phyloP scores from a whole-genome alignment of 2,797 vertebrate species.

The Limosa lapponica region DNA sequence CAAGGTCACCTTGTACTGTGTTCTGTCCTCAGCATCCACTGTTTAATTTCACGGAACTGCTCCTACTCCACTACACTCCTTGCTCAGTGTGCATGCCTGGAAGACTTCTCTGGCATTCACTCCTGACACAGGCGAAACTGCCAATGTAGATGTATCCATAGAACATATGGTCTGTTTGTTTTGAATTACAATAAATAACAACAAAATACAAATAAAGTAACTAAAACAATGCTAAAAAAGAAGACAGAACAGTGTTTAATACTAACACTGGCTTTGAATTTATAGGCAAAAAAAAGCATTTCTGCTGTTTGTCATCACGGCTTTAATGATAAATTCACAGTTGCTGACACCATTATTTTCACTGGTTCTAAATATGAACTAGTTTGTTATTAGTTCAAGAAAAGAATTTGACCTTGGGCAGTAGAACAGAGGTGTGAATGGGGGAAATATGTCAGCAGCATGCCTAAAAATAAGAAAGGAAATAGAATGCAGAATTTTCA shows the following conservation, averaged over 20 bases:
- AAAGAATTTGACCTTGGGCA: background rate
- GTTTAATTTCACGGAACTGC: background rate
- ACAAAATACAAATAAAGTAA: background rate
- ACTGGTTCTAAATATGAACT: background rate
- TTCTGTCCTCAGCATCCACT: background rate
- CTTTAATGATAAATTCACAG: conserved; percentile 2
- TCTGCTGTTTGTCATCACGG: background rate
- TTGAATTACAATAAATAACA: background rate
- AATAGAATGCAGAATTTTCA: background rate
- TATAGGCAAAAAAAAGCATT: background rate
- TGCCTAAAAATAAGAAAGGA: conserved; percentile 4
- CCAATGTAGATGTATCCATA: background rate
- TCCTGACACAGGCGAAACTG: background rate
- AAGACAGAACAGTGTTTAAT: background rate
- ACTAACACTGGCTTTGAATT: background rate
- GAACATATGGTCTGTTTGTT: background rate
- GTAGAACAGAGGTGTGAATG: background rate
- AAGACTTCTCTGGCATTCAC: background rate
- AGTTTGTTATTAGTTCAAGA: conserved; percentile 26
- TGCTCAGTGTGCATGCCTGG: background rate
- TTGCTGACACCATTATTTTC: background rate
- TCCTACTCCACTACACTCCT: background rate
- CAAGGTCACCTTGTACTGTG: background rate
- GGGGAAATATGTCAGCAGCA: background rate
- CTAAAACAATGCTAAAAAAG: background rate